A percentile compares a stretch with the other conserved stretches of the same genome.
Evolutionary conservation across 2,797 vertebrate genomes (phyloP).

Genomic region (Chromobotia macracanthus): DNA sequence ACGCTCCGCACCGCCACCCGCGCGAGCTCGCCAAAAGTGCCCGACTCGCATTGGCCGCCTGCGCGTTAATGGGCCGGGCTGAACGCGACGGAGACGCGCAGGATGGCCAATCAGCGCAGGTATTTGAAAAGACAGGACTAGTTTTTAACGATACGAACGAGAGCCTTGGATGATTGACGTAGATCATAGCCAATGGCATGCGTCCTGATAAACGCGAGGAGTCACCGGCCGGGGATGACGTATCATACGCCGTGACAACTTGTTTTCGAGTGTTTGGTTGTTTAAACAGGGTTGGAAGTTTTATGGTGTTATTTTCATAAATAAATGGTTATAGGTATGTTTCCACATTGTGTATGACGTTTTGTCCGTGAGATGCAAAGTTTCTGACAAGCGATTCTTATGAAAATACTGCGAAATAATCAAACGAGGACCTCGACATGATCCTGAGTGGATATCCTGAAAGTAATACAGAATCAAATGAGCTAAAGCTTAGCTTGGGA

Average conservation of each 20-base stretch:
- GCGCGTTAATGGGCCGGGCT: background rate
- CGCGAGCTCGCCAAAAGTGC: slow-evolving; percentile 70
- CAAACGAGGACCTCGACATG: background rate
- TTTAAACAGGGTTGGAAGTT: background rate
- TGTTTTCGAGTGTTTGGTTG: slow-evolving; percentile 19
- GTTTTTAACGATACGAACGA: slow-evolving; percentile 3
- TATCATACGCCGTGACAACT: slow-evolving; percentile 50
- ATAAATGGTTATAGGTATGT: background rate
- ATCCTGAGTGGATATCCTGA: background rate
- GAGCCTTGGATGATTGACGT: slow-evolving; percentile 59
- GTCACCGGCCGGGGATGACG: slow-evolving; percentile 63
- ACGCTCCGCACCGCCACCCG: slow-evolving; percentile 73
- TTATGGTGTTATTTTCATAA: background rate
- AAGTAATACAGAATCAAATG: background rate
- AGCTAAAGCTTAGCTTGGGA: too few species aligned
- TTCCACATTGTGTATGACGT: background rate
- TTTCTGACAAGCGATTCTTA: background rate
- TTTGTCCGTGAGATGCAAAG: background rate
- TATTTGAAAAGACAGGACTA: slow-evolving; percentile 32
- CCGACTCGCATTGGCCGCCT: slow-evolving; percentile 69
- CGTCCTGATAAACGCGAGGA: slow-evolving; percentile 57
- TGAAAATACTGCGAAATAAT: too few species aligned
- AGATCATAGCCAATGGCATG: slow-evolving; percentile 62
- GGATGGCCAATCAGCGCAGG: slow-evolving; percentile 63
- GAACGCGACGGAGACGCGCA: slow-evolving; percentile 17